phyloP scores from a whole-genome alignment of 2,113 vertebrate species.

The Ranitomeya variabilis region DNA sequence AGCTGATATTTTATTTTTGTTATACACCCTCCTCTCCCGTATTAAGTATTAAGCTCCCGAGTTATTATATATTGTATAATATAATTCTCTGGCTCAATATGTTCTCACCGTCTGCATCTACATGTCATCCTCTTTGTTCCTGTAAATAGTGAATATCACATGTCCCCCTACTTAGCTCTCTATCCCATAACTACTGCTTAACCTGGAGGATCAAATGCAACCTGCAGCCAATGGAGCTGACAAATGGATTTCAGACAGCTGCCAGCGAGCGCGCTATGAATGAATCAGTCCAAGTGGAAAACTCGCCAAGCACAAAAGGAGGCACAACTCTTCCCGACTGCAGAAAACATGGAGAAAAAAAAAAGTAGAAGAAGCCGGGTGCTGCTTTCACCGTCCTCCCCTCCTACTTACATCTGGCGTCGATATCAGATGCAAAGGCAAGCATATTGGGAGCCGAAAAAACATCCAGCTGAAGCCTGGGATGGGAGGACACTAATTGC shows the following conservation, averaged over 20 bases:
- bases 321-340: not conserved
- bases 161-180: slow-evolving; percentile 47
- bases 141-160: slow-evolving; percentile 44
- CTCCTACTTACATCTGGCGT: slow-evolving; percentile 51
- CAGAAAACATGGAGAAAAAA: not conserved
- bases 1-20: not conserved
- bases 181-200: slow-evolving; percentile 49
- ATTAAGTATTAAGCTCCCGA: slow-evolving; percentile 8
- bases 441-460: slow-evolving; percentile 42
- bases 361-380: not conserved
- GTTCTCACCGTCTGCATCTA: slow-evolving; percentile 46
- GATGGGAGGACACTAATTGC: slow-evolving; percentile 36
- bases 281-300: slow-evolving; percentile 35
- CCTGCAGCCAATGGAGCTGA: slow-evolving; percentile 44
- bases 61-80: slow-evolving; percentile 1
- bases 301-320: slow-evolving; percentile 23
- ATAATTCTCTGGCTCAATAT: slow-evolving; percentile 37
- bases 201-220: slow-evolving; percentile 54
- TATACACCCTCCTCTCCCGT: not conserved
- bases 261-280: slow-evolving; percentile 24
- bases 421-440: slow-evolving; percentile 45
- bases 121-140: slow-evolving; percentile 46
- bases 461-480: slow-evolving; percentile 8
- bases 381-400: slow-evolving; percentile 24
- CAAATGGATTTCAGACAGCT: slow-evolving; percentile 38